These are phyloP conservation scores for Tauraco hartlaubi DNA, from an alignment of 2,797 vertebrate genomes.

Conservation along the genomic window DNA sequence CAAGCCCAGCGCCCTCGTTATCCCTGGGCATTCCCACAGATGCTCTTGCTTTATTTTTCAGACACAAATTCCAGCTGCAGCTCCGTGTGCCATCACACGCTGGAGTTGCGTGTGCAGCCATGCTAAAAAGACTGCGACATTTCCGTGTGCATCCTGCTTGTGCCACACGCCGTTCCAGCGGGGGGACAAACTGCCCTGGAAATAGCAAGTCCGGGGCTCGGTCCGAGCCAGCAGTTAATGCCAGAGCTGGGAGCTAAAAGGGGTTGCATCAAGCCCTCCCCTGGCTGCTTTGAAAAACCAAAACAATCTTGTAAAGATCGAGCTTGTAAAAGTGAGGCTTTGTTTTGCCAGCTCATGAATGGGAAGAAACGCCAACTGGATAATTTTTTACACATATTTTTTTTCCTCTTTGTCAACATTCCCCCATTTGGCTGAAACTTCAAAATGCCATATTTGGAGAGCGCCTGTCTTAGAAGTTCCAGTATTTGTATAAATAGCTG, in stretches of 20 bases:
- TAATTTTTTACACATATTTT: conserved; percentile 23
- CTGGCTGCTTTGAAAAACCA: neutral
- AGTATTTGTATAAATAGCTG: conserved; percentile 43
- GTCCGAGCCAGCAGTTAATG: neutral
- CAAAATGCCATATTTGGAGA: conserved; percentile 33
- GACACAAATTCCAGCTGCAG: neutral
- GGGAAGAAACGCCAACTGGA: conserved; percentile 17
- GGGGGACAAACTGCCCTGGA: neutral
- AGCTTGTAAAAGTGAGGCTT: neutral
- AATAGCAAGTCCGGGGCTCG: neutral
- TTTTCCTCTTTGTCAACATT: conserved; percentile 37
- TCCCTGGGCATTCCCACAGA: neutral
- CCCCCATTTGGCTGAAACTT: conserved; percentile 21
- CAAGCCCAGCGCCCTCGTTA: fast-evolving
- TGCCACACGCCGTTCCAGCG: fast-evolving
- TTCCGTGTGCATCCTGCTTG: fast-evolving
- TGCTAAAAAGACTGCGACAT: fast-evolving
- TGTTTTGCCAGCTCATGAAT: conserved; percentile 19
- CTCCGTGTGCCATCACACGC: fast-evolving
- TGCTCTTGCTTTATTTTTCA: neutral
- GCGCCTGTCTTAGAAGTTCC: neutral
- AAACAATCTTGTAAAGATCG: neutral
- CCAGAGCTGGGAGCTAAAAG: neutral
- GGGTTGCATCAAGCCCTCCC: neutral
- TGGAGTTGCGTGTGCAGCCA: fast-evolving